Evolutionary conservation across 2,113 vertebrate genomes (phyloP), one percentile per base, ranked within the genome.

Genomic region (Lontra canadensis): DNA sequence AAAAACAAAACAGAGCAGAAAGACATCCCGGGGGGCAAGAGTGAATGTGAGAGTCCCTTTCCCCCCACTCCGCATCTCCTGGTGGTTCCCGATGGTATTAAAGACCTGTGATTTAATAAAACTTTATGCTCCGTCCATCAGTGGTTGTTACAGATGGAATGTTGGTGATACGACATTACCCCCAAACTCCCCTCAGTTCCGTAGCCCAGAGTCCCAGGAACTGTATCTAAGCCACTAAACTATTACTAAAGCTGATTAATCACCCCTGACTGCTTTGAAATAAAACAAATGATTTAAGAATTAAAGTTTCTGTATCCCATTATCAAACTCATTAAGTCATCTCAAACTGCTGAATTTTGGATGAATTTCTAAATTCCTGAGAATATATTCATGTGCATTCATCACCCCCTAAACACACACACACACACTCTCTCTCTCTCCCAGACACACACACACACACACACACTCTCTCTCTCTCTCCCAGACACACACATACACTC

Each of bases 271-370:
- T 96, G 95, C 91, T 96, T 97, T 83, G 65, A 97, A 97, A 98
- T 97, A 96, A 97, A 98, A 97, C 96, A 97, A 98, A 98, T 97
- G 88, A 95, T 89, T 97, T 97, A 98, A 95, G 96, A 97, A 97
- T 98, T 96, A 95, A 97, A 86, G 88, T 98, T 94, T 97, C 97
- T 97, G 92, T 94, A 95, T 97, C 87, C 96, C 94, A 98, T 98
- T 97, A 97, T 96, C 95, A 97, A 95, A 94, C 93, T 97, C 90
- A 97, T 98, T 97, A 97, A 98, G 95, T 97, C 96, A 98, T 97
- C 93, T 95, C 88, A 95, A 92, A 95, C 84, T 85, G 81, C 90
- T 88, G 82, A 39, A 96, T 96, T 96, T 98, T 98, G 95, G 97
- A 97, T 95, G 91, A 74, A 93, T 94, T 97, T 97, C 90, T 89